phyloP scores from a whole-genome alignment of 2,888 invertebrate species.

The Tortrix viridana region DNA sequence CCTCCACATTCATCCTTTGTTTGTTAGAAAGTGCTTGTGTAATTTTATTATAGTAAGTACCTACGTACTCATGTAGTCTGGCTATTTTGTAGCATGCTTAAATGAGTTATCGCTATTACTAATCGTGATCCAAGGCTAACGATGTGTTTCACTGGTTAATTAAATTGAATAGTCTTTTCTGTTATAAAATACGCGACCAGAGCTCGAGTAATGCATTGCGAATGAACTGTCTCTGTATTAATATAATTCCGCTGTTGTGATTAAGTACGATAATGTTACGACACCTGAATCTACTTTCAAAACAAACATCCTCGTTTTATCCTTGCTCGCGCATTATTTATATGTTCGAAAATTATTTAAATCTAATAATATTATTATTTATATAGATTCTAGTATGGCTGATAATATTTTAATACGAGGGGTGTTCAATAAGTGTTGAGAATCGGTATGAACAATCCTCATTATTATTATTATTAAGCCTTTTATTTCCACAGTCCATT shows the following conservation, averaged over 20 bases:
- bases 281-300: constrained; percentile 12
- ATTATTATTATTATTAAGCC: too few species aligned
- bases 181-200: constrained; percentile 21
- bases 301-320: constrained; percentile 7
- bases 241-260: constrained; percentile 10
- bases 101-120: constrained; percentile 59
- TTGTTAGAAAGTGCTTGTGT: constrained; percentile 16
- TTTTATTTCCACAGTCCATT: too few species aligned
- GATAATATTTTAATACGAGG: too few species aligned
- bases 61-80: constrained; percentile 27
- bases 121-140: constrained; percentile 68
- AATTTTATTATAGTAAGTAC: constrained; percentile 30
- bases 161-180: constrained; percentile 46
- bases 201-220: constrained; percentile 31
- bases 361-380: not conserved
- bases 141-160: constrained; percentile 47
- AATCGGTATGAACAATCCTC: too few species aligned
- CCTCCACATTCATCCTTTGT: not conserved
- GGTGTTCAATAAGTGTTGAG: too few species aligned
- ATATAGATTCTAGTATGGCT: too few species aligned
- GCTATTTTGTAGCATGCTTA: constrained; percentile 48
- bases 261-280: constrained; percentile 8
- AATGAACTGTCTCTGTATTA: constrained; percentile 29
- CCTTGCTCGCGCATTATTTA: not conserved
- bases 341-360: not conserved